phyloP scores from a whole-genome alignment of 2,797 vertebrate genomes.

The Hypotaenidia philippensis region DNA sequence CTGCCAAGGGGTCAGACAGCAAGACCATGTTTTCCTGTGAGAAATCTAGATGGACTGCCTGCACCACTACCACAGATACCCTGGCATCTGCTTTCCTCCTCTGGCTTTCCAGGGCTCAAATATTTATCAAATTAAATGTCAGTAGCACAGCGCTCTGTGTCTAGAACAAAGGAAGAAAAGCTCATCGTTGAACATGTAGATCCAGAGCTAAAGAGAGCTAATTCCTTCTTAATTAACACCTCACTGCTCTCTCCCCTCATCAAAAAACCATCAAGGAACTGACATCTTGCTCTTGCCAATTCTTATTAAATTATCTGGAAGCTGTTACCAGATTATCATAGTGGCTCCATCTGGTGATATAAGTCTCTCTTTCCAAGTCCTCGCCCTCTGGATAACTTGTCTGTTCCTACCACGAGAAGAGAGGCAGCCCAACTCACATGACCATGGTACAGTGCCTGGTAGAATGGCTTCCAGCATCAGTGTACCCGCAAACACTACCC shows the following conservation, averaged over 20 bases:
- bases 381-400: neutral
- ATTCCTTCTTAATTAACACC: slow-evolving; percentile 31
- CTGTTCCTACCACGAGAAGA: neutral
- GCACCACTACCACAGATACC: neutral
- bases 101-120: neutral
- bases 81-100: neutral
- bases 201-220: neutral
- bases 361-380: neutral
- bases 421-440: neutral
- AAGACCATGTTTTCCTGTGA: neutral
- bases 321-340: neutral
- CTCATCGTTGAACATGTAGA: neutral
- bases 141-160: neutral
- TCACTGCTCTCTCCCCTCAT: neutral
- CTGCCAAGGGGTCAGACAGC: neutral
- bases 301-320: slow-evolving; percentile 24
- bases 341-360: neutral
- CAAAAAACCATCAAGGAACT: neutral
- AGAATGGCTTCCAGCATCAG: fast-evolving
- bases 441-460: neutral
- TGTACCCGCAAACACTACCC: no score
- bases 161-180: neutral
- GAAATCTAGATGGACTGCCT: neutral
- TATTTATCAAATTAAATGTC: neutral
- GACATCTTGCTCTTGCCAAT: neutral